Conservation (phyloP, 2,797 vertebrate species). For the Netta rufina region DNA sequence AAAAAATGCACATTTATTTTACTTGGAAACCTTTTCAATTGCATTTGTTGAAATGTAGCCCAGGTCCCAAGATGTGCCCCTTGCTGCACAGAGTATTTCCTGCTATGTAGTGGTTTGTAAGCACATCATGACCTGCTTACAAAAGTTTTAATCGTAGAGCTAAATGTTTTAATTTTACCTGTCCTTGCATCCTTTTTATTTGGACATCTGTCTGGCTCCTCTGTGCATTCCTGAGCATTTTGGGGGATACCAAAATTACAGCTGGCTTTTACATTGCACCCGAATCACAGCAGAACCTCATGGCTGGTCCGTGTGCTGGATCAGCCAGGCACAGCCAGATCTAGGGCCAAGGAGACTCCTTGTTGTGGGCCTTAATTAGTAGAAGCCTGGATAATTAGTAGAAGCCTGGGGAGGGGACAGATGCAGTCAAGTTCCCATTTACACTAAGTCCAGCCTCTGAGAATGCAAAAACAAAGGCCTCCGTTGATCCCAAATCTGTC, state of each 20-base stretch:
- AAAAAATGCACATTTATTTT: background rate
- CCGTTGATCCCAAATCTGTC: background rate
- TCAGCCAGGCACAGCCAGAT: background rate
- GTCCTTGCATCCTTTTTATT: background rate
- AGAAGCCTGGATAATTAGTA: background rate
- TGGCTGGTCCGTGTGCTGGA: fast-evolving
- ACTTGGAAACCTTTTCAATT: background rate
- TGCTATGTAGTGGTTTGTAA: background rate
- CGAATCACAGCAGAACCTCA: background rate
- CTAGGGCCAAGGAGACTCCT: fast-evolving
- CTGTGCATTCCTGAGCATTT: background rate
- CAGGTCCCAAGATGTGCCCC: background rate
- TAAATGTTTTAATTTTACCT: background rate
- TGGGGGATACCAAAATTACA: background rate
- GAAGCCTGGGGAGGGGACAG: background rate
- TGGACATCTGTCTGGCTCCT: background rate
- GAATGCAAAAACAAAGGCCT: background rate
- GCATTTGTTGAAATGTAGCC: background rate
- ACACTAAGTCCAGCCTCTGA: fast-evolving
- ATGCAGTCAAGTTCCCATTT: background rate
- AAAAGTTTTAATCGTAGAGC: background rate
- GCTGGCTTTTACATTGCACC: fast-evolving
- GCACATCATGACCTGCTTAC: background rate
- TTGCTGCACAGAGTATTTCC: background rate
- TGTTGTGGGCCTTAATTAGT: background rate